Evolutionary conservation across 2,888 invertebrate species (phyloP).

Genomic region (Beris chalybata): DNA sequence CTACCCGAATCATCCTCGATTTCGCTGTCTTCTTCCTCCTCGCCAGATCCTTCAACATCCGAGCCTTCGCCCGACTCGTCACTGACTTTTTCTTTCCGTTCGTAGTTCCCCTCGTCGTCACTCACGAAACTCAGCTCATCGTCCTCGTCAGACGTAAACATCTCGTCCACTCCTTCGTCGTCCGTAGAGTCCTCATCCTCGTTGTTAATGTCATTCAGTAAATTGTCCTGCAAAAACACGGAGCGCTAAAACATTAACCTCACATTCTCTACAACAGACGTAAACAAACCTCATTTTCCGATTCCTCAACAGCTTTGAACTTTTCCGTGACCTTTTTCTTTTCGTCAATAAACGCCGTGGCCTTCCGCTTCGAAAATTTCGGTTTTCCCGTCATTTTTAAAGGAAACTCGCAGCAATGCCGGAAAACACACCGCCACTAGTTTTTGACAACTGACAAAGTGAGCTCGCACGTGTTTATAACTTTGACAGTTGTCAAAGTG

Average conservation of each 20-base stretch:
- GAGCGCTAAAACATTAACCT: neutral
- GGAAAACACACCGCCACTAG: neutral
- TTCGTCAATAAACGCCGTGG: slow-evolving; percentile 35
- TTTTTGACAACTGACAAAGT: neutral
- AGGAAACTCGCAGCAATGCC: too few species aligned
- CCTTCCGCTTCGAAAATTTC: slow-evolving; percentile 32
- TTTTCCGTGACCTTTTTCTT: slow-evolving; percentile 28
- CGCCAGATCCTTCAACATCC: slow-evolving; percentile 43
- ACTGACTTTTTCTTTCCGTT: slow-evolving; percentile 35
- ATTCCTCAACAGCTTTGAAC: slow-evolving; percentile 14
- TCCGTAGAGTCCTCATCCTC: slow-evolving; percentile 58
- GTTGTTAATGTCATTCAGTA: slow-evolving; percentile 48
- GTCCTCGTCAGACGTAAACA: slow-evolving; percentile 50
- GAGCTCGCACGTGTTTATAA: too few species aligned
- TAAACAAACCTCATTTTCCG: slow-evolving; percentile 34
- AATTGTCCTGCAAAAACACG: slow-evolving; percentile 43
- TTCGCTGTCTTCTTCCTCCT: slow-evolving; percentile 46
- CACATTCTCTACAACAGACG: neutral
- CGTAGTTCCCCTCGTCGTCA: slow-evolving; percentile 60
- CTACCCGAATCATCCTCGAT: slow-evolving; percentile 51
- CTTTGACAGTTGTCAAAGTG: too few species aligned
- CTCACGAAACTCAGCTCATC: slow-evolving; percentile 59
- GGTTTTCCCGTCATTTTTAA: slow-evolving; percentile 17
- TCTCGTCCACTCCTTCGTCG: slow-evolving; percentile 51
- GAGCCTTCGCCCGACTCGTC: slow-evolving; percentile 29